Percentiles rank a stretch among this genome's conserved stretches.
These are phyloP conservation scores for Peromyscus nudipes DNA, from an alignment of 2,797 vertebrate species.

Conservation along the genomic window DNA sequence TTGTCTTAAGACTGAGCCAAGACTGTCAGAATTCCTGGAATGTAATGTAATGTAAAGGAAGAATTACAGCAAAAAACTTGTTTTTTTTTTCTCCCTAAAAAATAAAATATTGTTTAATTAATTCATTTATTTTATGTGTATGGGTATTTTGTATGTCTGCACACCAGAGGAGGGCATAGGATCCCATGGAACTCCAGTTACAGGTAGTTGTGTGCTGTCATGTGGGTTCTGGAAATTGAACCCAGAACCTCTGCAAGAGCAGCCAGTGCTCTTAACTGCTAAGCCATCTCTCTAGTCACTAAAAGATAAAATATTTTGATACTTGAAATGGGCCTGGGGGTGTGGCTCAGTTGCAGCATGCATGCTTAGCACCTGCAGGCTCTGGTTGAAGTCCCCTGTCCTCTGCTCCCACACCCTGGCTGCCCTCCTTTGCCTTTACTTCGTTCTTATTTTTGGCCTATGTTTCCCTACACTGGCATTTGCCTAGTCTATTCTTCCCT, in stretches of 20 bases:
- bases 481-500: conserved; percentile 31
- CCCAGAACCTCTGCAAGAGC: background rate
- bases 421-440: conserved; percentile 34
- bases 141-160: background rate
- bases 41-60: conserved; percentile 12
- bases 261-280: background rate
- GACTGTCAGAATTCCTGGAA: conserved; percentile 56
- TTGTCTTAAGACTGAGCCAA: conserved; percentile 54
- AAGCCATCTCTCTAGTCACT: background rate
- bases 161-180: background rate
- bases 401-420: background rate
- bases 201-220: background rate
- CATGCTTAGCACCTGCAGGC: background rate
- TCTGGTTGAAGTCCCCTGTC: too few relatives aligned
- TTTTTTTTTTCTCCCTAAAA: conserved; percentile 22
- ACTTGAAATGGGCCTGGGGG: background rate
- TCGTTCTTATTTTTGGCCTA: conserved; percentile 51
- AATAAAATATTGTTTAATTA: background rate
- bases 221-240: background rate
- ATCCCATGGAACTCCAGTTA: background rate
- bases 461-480: background rate
- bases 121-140: background rate
- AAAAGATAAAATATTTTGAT: conserved; percentile 32
- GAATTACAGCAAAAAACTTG: conserved; percentile 40
- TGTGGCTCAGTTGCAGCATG: background rate